A percentile compares a stretch with the other conserved stretches of the same genome.
Evolutionary conservation across 2,888 invertebrate genomes (phyloP).

Genomic region (Callimorpha dominula): DNA sequence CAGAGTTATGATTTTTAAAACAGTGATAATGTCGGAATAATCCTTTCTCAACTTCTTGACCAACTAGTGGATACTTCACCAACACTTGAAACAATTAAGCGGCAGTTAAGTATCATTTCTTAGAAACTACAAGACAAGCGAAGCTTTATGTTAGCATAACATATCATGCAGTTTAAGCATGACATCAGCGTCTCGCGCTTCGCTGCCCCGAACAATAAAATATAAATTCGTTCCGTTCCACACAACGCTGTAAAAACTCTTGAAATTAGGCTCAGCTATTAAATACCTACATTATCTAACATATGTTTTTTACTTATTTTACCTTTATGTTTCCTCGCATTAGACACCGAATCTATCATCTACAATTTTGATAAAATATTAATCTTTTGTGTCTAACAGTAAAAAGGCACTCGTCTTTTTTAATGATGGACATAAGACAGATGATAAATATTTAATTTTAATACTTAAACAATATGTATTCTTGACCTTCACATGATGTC

Average conservation of each 20-base stretch:
- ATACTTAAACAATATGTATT: not conserved
- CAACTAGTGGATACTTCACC: slow-evolving; percentile 21
- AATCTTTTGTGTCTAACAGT: not conserved
- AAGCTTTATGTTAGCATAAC: slow-evolving; percentile 53
- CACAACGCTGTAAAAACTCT: slow-evolving; percentile 55
- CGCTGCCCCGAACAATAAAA: slow-evolving; percentile 63
- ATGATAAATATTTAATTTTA: not conserved
- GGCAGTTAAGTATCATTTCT: slow-evolving; percentile 46
- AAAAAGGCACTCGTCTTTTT: not conserved
- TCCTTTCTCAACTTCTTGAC: slow-evolving; percentile 12
- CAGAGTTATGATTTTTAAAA: slow-evolving; percentile 12
- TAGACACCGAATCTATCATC: slow-evolving; percentile 2
- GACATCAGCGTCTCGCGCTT: slow-evolving; percentile 70
- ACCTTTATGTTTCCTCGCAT: slow-evolving; percentile 13
- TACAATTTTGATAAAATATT: not conserved
- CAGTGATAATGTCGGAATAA: not conserved
- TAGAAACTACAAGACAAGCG: slow-evolving; percentile 47
- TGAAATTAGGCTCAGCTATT: slow-evolving; percentile 48
- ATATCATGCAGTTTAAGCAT: slow-evolving; percentile 58
- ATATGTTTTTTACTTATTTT: slow-evolving; percentile 31
- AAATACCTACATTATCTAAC: slow-evolving; percentile 37
- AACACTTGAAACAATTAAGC: slow-evolving; percentile 40
- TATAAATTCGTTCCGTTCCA: slow-evolving; percentile 58
- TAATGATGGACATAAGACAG: no score
- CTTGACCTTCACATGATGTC: slow-evolving; percentile 1